Evolutionary conservation across 2,113 vertebrate species (phyloP).

Genomic region (Trichomycterus rosablanca): DNA sequence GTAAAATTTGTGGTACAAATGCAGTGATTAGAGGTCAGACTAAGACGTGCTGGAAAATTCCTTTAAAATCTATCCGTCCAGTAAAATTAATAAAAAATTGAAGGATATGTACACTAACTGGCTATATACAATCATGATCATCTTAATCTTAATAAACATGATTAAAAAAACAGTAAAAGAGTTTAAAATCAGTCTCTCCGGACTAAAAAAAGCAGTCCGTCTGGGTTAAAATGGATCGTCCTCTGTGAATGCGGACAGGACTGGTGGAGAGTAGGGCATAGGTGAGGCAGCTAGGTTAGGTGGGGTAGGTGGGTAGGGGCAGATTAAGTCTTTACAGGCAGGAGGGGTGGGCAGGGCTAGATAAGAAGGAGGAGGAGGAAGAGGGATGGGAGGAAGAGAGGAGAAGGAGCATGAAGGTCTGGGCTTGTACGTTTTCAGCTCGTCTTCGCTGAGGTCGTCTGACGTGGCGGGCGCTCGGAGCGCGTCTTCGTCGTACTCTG

Average conservation of each 20-base stretch:
- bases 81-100: too few species aligned
- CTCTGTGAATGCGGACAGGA: constrained; percentile 19
- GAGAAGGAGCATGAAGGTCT: not conserved
- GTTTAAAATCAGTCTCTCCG: not conserved
- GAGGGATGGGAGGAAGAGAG: not conserved
- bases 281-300: too few species aligned
- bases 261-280: not conserved
- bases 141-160: not conserved
- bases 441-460: constrained; percentile 33
- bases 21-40: too few species aligned
- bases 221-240: constrained; percentile 35
- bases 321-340: not conserved
- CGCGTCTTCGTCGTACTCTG: constrained; percentile 58
- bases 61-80: too few species aligned
- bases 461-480: not conserved
- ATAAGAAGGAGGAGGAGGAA: not conserved
- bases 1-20: too few species aligned
- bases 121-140: too few species aligned
- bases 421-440: constrained; percentile 4
- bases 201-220: too few species aligned
- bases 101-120: too few species aligned
- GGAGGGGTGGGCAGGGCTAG: not conserved
- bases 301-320: constrained; percentile 24
- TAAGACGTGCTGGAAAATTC: too few species aligned
- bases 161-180: not conserved